Evolutionary conservation across 2,888 invertebrate genomes (phyloP).

Genomic region (Cephus spinipes): DNA sequence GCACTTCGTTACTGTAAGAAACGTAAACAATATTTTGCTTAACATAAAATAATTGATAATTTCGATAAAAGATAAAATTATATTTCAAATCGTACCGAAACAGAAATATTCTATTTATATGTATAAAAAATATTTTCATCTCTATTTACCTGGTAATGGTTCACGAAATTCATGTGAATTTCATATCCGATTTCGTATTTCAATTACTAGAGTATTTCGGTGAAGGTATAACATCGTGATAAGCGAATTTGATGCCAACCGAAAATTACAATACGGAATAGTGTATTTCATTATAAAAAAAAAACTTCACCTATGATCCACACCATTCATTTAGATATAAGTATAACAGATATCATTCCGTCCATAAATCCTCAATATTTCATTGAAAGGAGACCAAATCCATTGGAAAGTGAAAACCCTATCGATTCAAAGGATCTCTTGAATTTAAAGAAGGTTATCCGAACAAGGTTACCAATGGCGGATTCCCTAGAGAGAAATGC

Average conservation of each 20-base stretch:
- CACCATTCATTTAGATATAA: background rate
- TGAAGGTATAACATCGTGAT: background rate
- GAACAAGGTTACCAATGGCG: background rate
- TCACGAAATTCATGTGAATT: constrained; percentile 29
- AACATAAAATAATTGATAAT: background rate
- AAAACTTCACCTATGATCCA: background rate
- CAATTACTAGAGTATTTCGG: constrained; percentile 13
- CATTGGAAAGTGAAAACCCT: background rate
- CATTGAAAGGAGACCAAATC: background rate
- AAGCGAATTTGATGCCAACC: background rate
- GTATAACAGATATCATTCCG: background rate
- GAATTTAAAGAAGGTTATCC: background rate
- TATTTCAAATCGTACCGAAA: background rate
- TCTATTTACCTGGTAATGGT: constrained; percentile 16
- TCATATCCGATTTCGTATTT: constrained; percentile 17
- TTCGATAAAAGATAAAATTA: background rate
- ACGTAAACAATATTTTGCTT: background rate
- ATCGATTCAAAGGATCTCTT: background rate
- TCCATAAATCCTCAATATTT: background rate
- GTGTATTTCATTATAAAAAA: background rate
- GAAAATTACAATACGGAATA: background rate
- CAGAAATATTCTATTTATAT: too few relatives aligned
- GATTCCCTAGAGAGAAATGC: background rate
- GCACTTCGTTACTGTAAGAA: background rate
- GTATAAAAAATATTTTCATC: too few relatives aligned